These are phyloP conservation scores for Promerops cafer DNA, from an alignment of 2,113 vertebrate genomes.

Conservation along the genomic window DNA sequence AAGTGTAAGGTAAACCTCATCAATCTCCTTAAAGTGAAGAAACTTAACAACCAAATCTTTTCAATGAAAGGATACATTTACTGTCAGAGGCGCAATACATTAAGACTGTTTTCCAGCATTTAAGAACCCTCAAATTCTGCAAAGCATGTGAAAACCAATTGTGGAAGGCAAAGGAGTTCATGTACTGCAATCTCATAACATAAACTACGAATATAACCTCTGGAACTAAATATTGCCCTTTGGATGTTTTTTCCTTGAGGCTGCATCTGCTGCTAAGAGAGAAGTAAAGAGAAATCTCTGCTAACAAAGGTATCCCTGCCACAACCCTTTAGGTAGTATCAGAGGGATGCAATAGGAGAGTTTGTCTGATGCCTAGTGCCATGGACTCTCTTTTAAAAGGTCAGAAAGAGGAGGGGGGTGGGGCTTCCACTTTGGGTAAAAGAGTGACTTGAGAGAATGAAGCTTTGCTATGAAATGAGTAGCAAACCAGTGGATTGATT, in stretches of 20 bases:
- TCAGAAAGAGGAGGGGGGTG: background rate
- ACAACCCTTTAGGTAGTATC: background rate
- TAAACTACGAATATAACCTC: slow-evolving; percentile 14
- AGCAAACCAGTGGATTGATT: background rate
- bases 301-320: background rate
- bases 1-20: slow-evolving; percentile 23
- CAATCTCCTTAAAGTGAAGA: background rate
- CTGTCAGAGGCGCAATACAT: background rate
- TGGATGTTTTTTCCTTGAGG: background rate
- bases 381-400: background rate
- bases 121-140: background rate
- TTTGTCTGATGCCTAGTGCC: background rate
- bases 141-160: background rate
- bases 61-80: background rate
- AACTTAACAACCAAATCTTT: background rate
- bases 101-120: background rate
- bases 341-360: background rate
- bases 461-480: background rate
- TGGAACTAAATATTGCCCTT: background rate
- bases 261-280: background rate
- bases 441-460: background rate
- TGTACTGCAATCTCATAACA: background rate
- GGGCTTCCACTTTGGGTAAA: background rate
- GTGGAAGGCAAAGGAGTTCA: background rate
- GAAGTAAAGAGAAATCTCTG: background rate